A percentile compares a stretch with the other conserved stretches of the same genome.
Evolutionary conservation across 1,140 invertebrate species (phyloP).

Genomic region (Nylanderia fulva): DNA sequence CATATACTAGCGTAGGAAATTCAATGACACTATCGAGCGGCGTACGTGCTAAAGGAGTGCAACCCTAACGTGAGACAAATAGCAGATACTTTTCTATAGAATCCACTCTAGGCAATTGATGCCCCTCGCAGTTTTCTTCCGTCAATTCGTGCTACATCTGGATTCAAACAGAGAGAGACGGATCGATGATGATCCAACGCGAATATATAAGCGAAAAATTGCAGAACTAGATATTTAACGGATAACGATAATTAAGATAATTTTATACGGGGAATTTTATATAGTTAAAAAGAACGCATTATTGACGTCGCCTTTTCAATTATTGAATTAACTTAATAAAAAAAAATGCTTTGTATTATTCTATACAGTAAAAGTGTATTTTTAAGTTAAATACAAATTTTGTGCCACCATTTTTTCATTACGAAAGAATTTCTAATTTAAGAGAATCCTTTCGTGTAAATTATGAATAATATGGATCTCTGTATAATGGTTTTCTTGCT

Average conservation of each 20-base stretch:
- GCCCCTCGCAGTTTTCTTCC: constrained; percentile 37
- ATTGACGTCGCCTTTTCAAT: not conserved
- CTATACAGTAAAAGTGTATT: too few relatives aligned
- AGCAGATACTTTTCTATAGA: constrained; percentile 42
- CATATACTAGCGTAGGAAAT: not conserved
- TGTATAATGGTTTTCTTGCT: not conserved
- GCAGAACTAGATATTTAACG: not conserved
- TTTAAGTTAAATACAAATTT: not conserved
- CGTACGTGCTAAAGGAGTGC: constrained; percentile 50
- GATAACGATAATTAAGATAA: not conserved
- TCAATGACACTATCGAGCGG: constrained; percentile 46
- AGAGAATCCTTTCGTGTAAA: not conserved
- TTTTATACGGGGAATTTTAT: not conserved
- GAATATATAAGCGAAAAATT: constrained; percentile 14
- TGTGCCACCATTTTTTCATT: not conserved
- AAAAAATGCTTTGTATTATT: not conserved
- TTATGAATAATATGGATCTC: not conserved
- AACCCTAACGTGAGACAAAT: constrained; percentile 45
- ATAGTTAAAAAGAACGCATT: not conserved
- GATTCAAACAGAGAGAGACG: constrained; percentile 21
- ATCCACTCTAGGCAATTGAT: constrained; percentile 14
- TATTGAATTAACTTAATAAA: not conserved
- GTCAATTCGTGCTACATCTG: constrained; percentile 50
- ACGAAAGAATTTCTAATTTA: not conserved
- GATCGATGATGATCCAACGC: constrained; percentile 15